A percentile compares a stretch with the other conserved stretches of the same genome.
Conservation (phyloP, 1,140 invertebrate species). For the Phortica variegata region DNA sequence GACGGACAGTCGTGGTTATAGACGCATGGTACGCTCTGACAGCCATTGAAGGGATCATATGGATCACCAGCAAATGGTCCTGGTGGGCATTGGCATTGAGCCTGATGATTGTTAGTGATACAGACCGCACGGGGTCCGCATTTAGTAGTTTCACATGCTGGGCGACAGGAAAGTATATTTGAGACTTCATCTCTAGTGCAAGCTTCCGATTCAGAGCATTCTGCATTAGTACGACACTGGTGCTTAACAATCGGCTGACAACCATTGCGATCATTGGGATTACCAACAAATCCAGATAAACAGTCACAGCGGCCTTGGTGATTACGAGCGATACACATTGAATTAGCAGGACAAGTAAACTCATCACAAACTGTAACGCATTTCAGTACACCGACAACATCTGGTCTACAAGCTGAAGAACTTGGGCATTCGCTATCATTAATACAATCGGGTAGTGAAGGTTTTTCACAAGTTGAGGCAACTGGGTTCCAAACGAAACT, state of each 20-base stretch:
- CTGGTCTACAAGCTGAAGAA: conserved; percentile 71
- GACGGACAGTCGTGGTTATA: conserved; percentile 80
- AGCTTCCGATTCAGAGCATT: conserved; percentile 78
- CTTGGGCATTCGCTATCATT: conserved; percentile 70
- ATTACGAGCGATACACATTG: conserved; percentile 72
- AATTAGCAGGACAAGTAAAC: conserved; percentile 81
- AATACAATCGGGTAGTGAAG: conserved; percentile 77
- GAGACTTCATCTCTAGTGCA: conserved; percentile 62
- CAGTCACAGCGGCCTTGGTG: conserved; percentile 81
- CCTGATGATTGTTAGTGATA: conserved; percentile 82
- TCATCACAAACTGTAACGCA: conserved; percentile 74
- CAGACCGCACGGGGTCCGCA: conserved; percentile 86
- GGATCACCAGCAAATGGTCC: conserved; percentile 83
- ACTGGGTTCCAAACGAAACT: conserved; percentile 81
- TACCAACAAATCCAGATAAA: conserved; percentile 75
- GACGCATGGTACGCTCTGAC: conserved; percentile 77
- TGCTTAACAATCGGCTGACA: conserved; percentile 72
- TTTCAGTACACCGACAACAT: conserved; percentile 81
- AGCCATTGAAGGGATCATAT: conserved; percentile 71
- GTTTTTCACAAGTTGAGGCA: conserved; percentile 77
- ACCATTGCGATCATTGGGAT: conserved; percentile 84
- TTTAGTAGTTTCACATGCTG: conserved; percentile 72
- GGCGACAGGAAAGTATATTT: conserved; percentile 63
- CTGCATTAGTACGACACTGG: conserved; percentile 74
- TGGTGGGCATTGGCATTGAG: conserved; percentile 83